phyloP scores from a whole-genome alignment of 2,888 invertebrate species.

The Acleris cristana region DNA sequence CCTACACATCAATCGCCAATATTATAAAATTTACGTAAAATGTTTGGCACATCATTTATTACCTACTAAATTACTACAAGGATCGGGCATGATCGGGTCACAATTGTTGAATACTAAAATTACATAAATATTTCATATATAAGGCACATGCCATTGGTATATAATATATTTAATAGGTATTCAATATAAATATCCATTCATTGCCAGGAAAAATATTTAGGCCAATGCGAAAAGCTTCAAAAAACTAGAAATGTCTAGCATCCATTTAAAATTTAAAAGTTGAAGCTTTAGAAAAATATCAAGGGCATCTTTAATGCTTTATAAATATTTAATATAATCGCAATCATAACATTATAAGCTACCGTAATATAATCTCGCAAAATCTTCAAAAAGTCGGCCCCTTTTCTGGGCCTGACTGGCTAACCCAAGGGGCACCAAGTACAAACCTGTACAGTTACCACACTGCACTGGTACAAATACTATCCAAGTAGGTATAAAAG shows the following conservation, averaged over 20 bases:
- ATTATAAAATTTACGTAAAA: conserved; percentile 39
- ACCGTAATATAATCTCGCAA: conserved; percentile 24
- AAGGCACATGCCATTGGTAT: conserved; percentile 70
- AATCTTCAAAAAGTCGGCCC: conserved; percentile 28
- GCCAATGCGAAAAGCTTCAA: conserved; percentile 29
- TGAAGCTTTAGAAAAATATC: conserved; percentile 15
- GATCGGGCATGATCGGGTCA: conserved; percentile 19
- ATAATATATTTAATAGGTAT: conserved; percentile 39
- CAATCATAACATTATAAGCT: conserved; percentile 18
- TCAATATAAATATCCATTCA: conserved; percentile 36
- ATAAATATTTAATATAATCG: conserved; percentile 10
- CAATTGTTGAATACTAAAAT: conserved; percentile 11
- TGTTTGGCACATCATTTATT: conserved; percentile 60
- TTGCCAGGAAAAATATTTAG: conserved; percentile 34
- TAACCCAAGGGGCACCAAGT: conserved; percentile 8
- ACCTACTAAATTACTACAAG: conserved; percentile 10
- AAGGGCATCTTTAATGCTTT: neutral
- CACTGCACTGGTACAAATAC: conserved; percentile 19
- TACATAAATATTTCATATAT: conserved; percentile 50
- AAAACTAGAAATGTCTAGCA: conserved; percentile 32
- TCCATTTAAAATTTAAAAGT: conserved; percentile 12
- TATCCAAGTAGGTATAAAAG: conserved; percentile 31
- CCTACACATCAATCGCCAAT: conserved; percentile 14
- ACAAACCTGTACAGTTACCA: conserved; percentile 29
- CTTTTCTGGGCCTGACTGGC: neutral